phyloP scores from a whole-genome alignment of 2,113 vertebrate species.

The Hemichromis elongatus region DNA sequence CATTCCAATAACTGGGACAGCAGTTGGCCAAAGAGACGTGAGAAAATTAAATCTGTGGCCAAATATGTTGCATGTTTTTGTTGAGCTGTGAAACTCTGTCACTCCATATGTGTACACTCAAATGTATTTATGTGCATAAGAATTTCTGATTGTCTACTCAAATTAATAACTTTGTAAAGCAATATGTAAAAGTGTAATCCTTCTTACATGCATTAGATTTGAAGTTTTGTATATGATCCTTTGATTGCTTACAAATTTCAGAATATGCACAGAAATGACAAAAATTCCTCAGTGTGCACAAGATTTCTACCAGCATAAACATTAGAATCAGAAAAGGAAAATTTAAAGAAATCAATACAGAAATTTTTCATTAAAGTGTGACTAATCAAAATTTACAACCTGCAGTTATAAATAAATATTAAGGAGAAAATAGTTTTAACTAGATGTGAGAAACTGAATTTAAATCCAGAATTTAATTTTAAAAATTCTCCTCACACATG shows the following conservation, averaged over 20 bases:
- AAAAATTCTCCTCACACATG: not conserved
- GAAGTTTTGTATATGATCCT: not conserved
- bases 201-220: not conserved
- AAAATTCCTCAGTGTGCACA: not conserved
- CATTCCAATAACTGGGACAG: conserved; percentile 73
- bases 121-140: not conserved
- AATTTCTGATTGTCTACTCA: not conserved
- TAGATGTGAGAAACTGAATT: not conserved
- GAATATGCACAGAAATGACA: not conserved
- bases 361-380: not conserved
- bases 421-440: not conserved
- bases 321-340: not conserved
- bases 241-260: not conserved
- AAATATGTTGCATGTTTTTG: not conserved
- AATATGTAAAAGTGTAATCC: not conserved
- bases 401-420: not conserved
- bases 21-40: not conserved
- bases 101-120: not conserved
- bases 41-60: not conserved
- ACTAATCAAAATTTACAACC: not conserved
- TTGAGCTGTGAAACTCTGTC: not conserved
- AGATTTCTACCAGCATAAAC: not conserved
- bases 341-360: not conserved
- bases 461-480: not conserved
- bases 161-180: not conserved